These are phyloP conservation scores for Lithophane semibrunnea DNA, from an alignment of 2,888 invertebrate genomes.

Conservation along the genomic window DNA sequence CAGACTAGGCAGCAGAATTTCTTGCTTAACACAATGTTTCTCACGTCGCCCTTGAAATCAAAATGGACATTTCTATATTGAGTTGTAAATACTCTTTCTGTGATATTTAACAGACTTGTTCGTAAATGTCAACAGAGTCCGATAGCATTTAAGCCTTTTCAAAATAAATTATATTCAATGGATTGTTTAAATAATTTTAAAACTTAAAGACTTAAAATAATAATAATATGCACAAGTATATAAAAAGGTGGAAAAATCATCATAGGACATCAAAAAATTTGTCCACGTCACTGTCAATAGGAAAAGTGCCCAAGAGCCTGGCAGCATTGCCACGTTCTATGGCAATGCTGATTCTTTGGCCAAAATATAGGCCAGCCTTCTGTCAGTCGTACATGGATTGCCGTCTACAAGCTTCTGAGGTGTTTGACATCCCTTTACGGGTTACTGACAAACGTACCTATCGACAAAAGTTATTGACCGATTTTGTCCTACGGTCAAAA, in stretches of 20 bases:
- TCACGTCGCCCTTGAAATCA: slow-evolving; percentile 33
- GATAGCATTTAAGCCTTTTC: slow-evolving; percentile 34
- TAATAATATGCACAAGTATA: too few species aligned
- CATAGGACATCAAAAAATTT: too few species aligned
- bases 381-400: too few species aligned
- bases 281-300: too few species aligned
- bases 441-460: neutral
- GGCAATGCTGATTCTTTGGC: too few species aligned
- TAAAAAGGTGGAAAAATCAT: too few species aligned
- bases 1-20: slow-evolving; percentile 7
- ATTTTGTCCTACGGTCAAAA: slow-evolving; percentile 10
- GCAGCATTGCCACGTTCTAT: too few species aligned
- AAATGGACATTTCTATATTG: slow-evolving; percentile 24
- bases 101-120: slow-evolving; percentile 13
- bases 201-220: too few species aligned
- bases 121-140: slow-evolving; percentile 39
- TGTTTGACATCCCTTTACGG: slow-evolving; percentile 5
- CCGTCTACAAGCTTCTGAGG: neutral
- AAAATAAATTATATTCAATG: neutral
- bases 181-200: neutral
- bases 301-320: too few species aligned
- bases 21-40: neutral
- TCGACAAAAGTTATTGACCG: neutral
- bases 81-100: slow-evolving; percentile 24
- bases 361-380: too few species aligned